Evolutionary conservation across 1,140 invertebrate species (phyloP).

Genomic region (Drosophila orena): DNA sequence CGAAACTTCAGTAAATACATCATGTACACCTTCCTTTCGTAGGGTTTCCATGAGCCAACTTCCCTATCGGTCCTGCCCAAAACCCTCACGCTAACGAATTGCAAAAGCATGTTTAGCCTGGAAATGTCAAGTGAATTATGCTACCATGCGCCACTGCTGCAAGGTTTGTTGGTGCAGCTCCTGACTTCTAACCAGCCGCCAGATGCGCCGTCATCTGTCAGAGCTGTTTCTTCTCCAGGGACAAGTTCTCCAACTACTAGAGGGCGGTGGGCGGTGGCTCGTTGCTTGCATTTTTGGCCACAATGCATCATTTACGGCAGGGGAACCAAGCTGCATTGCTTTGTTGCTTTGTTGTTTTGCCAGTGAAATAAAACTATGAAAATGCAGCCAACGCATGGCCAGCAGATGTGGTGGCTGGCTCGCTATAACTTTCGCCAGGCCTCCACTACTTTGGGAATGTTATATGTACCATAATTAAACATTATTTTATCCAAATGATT

Average conservation of each 20-base stretch:
- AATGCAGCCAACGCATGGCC: constrained; percentile 50
- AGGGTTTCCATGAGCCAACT: constrained; percentile 16
- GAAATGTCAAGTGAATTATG: constrained; percentile 25
- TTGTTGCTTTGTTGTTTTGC: constrained; percentile 35
- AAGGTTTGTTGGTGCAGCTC: neutral
- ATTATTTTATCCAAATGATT: constrained; percentile 56
- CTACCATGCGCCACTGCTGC: neutral
- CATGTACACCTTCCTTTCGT: no score
- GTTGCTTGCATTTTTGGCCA: constrained; percentile 8
- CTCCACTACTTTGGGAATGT: constrained; percentile 2
- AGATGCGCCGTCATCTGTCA: constrained; percentile 27
- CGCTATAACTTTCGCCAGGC: constrained; percentile 47
- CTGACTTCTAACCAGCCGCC: constrained; percentile 20
- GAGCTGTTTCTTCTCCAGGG: constrained; percentile 9
- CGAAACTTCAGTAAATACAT: no score
- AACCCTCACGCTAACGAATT: constrained; percentile 8
- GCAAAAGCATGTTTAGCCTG: constrained; percentile 22
- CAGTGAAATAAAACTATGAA: constrained; percentile 28
- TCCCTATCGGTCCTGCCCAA: neutral
- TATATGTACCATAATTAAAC: constrained; percentile 50
- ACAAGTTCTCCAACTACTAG: constrained; percentile 35
- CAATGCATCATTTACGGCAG: constrained; percentile 37
- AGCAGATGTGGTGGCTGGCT: constrained; percentile 50
- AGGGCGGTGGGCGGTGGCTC: constrained; percentile 14
- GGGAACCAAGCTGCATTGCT: constrained; percentile 32